phyloP scores from a whole-genome alignment of 2,113 vertebrate species.

The Glaucidium brasilianum region DNA sequence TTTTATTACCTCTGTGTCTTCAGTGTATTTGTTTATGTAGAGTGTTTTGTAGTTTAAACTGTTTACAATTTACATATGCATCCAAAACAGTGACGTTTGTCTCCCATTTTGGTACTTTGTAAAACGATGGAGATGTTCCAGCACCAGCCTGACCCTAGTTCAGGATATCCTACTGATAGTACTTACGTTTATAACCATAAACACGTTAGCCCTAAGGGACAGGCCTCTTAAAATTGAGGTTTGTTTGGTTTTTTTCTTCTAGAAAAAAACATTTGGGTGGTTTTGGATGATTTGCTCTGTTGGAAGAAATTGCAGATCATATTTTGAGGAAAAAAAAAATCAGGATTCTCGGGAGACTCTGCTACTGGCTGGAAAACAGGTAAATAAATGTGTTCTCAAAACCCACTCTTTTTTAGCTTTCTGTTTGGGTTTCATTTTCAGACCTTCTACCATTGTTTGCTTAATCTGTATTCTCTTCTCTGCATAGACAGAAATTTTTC shows the following conservation, averaged over 20 bases:
- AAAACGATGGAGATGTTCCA: not conserved
- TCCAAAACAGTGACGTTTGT: not conserved
- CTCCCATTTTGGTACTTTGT: not conserved
- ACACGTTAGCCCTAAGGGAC: rapidly evolving
- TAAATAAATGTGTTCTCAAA: not conserved
- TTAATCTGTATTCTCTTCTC: not conserved
- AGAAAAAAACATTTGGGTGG: not conserved
- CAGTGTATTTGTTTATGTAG: not conserved
- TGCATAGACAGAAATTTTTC: not conserved
- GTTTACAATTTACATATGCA: not conserved
- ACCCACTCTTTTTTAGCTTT: not conserved
- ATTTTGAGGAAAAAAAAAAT: not conserved
- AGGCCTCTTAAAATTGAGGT: not conserved
- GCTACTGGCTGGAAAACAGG: not conserved
- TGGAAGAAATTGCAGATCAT: not conserved
- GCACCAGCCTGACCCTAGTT: not conserved
- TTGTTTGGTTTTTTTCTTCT: not conserved
- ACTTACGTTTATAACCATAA: not conserved
- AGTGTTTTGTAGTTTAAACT: not conserved
- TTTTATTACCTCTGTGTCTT: not conserved
- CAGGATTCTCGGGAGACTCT: not conserved
- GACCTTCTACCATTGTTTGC: not conserved
- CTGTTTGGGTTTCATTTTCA: not conserved
- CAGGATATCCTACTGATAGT: not conserved
- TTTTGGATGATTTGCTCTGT: not conserved